phyloP scores from a whole-genome alignment of 2,797 vertebrate genomes.

The Tokudaia muenninki region DNA sequence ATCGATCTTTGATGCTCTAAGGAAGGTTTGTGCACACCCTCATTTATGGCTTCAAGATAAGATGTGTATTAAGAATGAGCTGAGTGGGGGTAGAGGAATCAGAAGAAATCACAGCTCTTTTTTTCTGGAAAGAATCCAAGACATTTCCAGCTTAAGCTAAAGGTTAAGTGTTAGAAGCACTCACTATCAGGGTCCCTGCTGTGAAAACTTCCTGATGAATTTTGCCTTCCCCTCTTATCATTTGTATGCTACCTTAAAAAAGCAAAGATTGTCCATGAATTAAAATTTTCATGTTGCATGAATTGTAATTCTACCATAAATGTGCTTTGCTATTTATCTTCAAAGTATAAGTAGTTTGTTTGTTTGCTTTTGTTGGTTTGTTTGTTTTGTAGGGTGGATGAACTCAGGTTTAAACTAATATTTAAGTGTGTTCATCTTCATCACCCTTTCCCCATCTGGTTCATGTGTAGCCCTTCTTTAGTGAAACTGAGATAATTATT shows the following conservation, averaged over 20 bases:
- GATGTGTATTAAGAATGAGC: not conserved
- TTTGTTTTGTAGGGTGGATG: not conserved
- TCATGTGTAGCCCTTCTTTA: conserved; percentile 53
- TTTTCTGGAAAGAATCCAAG: not conserved
- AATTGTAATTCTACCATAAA: conserved; percentile 9
- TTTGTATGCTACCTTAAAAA: not conserved
- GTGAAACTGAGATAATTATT: conserved; percentile 13
- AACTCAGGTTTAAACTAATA: conserved; percentile 59
- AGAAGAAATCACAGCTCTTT: not conserved
- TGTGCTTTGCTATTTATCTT: conserved; percentile 32
- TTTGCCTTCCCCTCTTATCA: not conserved
- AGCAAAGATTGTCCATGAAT: not conserved
- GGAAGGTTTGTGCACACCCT: not conserved
- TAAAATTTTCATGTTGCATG: not conserved
- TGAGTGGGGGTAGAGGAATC: accelerated
- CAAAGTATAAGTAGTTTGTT: conserved; percentile 20
- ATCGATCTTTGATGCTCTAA: not conserved
- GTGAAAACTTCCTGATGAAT: not conserved
- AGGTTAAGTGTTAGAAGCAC: not conserved
- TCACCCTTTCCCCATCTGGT: conserved; percentile 24
- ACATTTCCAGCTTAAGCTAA: not conserved
- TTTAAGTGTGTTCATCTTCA: not conserved
- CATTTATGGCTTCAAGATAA: not conserved
- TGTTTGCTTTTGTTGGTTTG: not conserved
- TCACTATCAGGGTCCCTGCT: not conserved